Percentiles rank a stretch among this genome's conserved stretches.
These are phyloP conservation scores for Holothuria leucospilota DNA, from an alignment of 53 echinoderm and acorn worm species.

Conservation along the genomic window DNA sequence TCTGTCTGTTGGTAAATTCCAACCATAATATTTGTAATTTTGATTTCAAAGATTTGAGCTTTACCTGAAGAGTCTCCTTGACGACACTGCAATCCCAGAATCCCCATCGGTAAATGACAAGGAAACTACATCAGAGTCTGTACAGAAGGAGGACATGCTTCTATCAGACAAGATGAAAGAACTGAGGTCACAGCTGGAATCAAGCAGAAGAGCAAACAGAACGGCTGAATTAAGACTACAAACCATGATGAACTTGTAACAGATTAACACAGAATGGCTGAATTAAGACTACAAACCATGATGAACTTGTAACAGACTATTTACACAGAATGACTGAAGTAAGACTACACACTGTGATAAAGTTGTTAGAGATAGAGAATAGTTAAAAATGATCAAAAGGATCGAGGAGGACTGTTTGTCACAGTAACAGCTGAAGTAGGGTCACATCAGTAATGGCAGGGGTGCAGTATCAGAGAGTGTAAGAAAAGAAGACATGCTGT, in stretches of 20 bases:
- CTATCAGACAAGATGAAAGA: not conserved
- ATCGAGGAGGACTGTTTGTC: too few species aligned
- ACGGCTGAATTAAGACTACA: not conserved
- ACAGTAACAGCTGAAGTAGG: too few species aligned
- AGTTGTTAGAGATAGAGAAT: too few species aligned
- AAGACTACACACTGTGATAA: too few species aligned
- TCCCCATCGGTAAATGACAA: not conserved
- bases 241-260: not conserved
- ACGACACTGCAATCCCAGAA: not conserved
- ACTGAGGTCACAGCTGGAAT: not conserved
- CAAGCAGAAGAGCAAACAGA: not conserved
- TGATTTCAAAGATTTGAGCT: not conserved
- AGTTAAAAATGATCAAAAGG: too few species aligned
- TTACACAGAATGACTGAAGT: too few species aligned
- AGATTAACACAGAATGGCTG: too few species aligned
- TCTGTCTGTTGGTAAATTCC: not conserved
- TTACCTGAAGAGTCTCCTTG: constrained; percentile 4
- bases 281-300: not conserved
- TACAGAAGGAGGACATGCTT: not conserved
- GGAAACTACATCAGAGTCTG: not conserved
- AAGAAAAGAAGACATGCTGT: too few species aligned
- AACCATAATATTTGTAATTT: not conserved
- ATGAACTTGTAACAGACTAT: too few species aligned
- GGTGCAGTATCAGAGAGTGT: too few species aligned
- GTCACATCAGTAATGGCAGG: too few species aligned